Evolutionary conservation across 2,888 invertebrate species (phyloP).

Genomic region (Andrena dorsata): DNA sequence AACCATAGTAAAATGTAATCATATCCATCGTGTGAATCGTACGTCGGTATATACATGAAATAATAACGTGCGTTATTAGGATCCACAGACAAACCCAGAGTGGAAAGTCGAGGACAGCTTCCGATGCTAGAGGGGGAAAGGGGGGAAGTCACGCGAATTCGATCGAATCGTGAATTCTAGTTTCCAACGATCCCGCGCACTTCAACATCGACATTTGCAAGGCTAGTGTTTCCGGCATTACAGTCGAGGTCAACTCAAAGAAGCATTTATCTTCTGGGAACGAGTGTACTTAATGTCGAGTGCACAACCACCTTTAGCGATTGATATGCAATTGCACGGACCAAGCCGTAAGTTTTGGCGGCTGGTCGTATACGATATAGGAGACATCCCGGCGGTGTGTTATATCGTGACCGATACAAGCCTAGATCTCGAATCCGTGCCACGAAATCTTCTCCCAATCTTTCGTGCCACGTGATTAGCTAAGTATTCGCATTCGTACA

Average conservation of each 20-base stretch:
- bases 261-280: conserved; percentile 18
- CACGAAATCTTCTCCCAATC: neutral
- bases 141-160: conserved; percentile 3
- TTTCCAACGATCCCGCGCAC: neutral
- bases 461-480: conserved; percentile 44
- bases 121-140: neutral
- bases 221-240: conserved; percentile 2
- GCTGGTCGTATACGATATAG: neutral
- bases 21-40: conserved; percentile 22
- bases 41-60: conserved; percentile 43
- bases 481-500: conserved; percentile 66
- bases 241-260: conserved; percentile 19
- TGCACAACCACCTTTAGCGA: conserved; percentile 54
- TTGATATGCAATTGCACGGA: conserved; percentile 62
- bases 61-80: conserved; percentile 22
- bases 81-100: conserved; percentile 20
- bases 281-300: conserved; percentile 38
- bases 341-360: conserved; percentile 27
- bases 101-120: neutral
- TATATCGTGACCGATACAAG: neutral
- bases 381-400: too few species aligned
- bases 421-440: neutral
- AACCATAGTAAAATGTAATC: conserved; percentile 16
- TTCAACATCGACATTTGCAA: neutral
- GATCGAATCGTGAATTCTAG: neutral